Evolutionary conservation across 2,888 invertebrate genomes (phyloP).

Genomic region (Papilio elwesi): DNA sequence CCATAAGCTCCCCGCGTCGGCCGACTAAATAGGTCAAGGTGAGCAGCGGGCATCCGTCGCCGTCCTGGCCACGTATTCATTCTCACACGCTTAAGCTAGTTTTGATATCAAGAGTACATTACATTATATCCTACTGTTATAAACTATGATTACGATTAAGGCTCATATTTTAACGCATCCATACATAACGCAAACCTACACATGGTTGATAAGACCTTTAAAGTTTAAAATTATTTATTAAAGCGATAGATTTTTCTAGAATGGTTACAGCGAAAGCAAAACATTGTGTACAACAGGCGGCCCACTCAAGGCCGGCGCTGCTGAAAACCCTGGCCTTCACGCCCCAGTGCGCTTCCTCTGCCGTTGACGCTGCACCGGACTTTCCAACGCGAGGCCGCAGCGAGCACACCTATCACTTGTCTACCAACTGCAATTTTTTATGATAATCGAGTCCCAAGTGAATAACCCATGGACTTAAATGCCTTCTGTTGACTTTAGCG

Average conservation of each 20-base stretch:
- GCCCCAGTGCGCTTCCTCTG: constrained; percentile 53
- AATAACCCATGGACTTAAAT: no score
- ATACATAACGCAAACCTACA: not conserved
- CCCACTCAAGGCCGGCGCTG: constrained; percentile 28
- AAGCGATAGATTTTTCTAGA: not conserved
- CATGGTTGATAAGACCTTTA: not conserved
- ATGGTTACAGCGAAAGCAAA: constrained; percentile 8
- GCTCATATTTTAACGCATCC: no score
- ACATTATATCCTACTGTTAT: not conserved
- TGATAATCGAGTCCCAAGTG: no score
- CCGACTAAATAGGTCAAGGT: constrained; percentile 8
- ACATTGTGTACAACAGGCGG: constrained; percentile 40
- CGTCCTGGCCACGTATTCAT: not conserved
- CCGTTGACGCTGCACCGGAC: constrained; percentile 5
- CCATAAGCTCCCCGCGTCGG: not conserved
- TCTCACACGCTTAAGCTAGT: not conserved
- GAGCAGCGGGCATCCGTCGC: not conserved
- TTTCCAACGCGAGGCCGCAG: constrained; percentile 28
- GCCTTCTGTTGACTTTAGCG: no score
- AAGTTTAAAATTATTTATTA: not conserved
- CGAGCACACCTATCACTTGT: not conserved
- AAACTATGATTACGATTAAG: no score
- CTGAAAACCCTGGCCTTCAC: constrained; percentile 62
- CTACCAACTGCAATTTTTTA: no score
- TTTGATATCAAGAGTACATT: no score